Evolutionary conservation across 2,888 invertebrate species (phyloP).

Genomic region (Ormyrus thymus): DNA sequence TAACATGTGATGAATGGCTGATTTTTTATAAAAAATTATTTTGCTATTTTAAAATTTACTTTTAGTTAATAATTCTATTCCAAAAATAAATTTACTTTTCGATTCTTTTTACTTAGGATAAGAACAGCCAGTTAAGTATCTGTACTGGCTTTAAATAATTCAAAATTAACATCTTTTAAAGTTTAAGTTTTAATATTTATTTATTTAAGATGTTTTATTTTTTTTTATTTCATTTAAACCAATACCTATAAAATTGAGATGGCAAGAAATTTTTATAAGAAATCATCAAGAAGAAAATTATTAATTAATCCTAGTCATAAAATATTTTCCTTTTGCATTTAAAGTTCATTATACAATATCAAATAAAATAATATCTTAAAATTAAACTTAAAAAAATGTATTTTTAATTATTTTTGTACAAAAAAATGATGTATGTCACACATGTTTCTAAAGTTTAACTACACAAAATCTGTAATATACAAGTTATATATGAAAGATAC

Average conservation of each 20-base stretch:
- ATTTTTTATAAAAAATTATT: neutral
- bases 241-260: no score
- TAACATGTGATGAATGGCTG: neutral
- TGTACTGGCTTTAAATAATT: no score
- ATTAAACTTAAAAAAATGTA: slow-evolving; percentile 52
- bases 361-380: slow-evolving; percentile 20
- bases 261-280: no score
- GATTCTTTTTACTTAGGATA: no score
- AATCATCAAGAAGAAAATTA: no score
- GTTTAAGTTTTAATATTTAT: no score
- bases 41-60: slow-evolving; percentile 65
- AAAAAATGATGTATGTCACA: slow-evolving; percentile 42
- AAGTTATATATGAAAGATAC: slow-evolving; percentile 22
- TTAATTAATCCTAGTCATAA: no score
- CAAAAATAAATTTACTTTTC: neutral
- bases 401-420: slow-evolving; percentile 51
- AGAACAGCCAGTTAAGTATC: no score
- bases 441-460: slow-evolving; percentile 24
- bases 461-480: slow-evolving; percentile 34
- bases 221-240: no score
- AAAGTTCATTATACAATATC: neutral
- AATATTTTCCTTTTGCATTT: no score
- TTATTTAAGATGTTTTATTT: no score
- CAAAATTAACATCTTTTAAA: no score
- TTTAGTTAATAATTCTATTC: slow-evolving; percentile 12